These are phyloP conservation scores for Thaumatotibia leucotreta DNA, from an alignment of 1,140 invertebrate species.

Conservation along the genomic window DNA sequence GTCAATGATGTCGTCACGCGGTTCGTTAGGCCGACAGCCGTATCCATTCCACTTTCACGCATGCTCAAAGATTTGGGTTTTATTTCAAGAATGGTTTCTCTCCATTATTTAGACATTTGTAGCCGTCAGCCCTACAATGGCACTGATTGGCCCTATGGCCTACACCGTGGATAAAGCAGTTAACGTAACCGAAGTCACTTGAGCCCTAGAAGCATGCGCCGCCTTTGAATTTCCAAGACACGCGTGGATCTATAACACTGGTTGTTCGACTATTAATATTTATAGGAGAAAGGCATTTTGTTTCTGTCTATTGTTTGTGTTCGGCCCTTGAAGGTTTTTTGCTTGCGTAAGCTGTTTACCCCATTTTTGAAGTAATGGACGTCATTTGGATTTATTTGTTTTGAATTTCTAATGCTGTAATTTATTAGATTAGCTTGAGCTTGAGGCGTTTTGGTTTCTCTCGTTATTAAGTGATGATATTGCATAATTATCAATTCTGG, in stretches of 20 bases:
- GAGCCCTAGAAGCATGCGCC: neutral
- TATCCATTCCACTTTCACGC: constrained; percentile 29
- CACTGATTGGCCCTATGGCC: constrained; percentile 49
- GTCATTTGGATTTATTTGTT: constrained; percentile 5
- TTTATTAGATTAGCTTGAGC: neutral
- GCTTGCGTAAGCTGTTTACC: constrained; percentile 10
- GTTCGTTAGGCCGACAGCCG: constrained; percentile 16
- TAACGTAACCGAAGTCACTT: constrained; percentile 16
- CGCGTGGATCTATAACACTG: constrained; percentile 20
- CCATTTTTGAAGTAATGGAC: neutral
- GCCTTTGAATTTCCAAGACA: neutral
- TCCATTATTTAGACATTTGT: constrained; percentile 61
- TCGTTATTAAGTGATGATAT: neutral
- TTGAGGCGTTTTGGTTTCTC: neutral
- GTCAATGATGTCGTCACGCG: neutral
- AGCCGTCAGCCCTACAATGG: constrained; percentile 47
- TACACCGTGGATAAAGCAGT: constrained; percentile 14
- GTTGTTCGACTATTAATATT: constrained; percentile 45
- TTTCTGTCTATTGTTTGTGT: constrained; percentile 41
- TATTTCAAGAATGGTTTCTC: constrained; percentile 28
- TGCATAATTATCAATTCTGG: too few species aligned
- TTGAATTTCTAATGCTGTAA: constrained; percentile 12
- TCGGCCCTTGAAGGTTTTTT: constrained; percentile 23
- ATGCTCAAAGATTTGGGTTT: constrained; percentile 21
- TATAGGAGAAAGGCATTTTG: constrained; percentile 53